Conservation (phyloP, 2,113 vertebrate genomes). For the Grallaria varia region DNA sequence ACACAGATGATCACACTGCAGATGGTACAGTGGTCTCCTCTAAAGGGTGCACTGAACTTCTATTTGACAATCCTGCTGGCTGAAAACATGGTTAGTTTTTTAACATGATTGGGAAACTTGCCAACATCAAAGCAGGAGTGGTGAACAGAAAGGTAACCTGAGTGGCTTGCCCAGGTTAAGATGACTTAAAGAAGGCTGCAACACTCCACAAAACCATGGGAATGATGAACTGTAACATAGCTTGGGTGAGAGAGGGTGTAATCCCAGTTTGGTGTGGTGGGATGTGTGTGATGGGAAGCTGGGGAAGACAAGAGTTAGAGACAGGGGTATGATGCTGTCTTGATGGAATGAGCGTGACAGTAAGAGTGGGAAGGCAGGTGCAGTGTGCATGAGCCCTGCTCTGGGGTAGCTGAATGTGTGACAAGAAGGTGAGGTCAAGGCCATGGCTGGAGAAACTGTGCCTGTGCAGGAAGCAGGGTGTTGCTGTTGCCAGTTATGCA, state of each 20-base stretch:
- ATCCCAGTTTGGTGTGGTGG: not conserved
- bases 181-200: not conserved
- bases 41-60: not conserved
- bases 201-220: not conserved
- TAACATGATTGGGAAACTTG: not conserved
- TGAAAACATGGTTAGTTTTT: not conserved
- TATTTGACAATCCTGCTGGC: not conserved
- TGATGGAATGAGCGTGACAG: not conserved
- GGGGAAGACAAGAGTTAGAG: not conserved
- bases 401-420: not conserved
- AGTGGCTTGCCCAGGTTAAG: not conserved
- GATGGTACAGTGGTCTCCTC: not conserved
- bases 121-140: not conserved
- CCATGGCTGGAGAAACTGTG: not conserved
- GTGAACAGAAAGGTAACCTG: not conserved
- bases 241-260: not conserved
- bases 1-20: not conserved
- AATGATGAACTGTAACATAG: not conserved
- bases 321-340: not conserved
- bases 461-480: not conserved
- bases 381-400: not conserved
- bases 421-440: constrained; percentile 26
- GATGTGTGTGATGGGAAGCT: not conserved
- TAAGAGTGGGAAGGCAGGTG: not conserved
- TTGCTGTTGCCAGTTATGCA: not conserved